Percentiles rank a stretch among this genome's conserved stretches.
phyloP scores from a whole-genome alignment of 2,888 invertebrate species.

The Lithophane ornitopus region DNA sequence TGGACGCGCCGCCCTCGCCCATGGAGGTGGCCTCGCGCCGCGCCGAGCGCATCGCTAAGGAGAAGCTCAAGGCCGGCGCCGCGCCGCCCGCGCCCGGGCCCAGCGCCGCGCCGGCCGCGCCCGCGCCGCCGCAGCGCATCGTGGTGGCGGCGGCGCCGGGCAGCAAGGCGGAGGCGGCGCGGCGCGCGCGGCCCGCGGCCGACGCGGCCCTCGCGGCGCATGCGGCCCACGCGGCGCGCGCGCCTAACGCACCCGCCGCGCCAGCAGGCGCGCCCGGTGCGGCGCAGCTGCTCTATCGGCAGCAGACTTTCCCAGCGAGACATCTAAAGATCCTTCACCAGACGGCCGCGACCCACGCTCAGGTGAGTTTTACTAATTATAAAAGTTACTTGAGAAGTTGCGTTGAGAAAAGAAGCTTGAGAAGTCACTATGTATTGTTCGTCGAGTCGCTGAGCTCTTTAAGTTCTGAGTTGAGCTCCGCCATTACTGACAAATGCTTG shows the following conservation, averaged over 20 bases:
- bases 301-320: conserved; percentile 88
- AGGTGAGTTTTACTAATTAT: conserved; percentile 59
- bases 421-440: too few species aligned
- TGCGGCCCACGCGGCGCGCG: conserved; percentile 13
- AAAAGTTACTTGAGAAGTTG: background rate
- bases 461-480: too few species aligned
- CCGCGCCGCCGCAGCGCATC: conserved; percentile 69
- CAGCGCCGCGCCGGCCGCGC: conserved; percentile 74
- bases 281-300: conserved; percentile 91
- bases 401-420: background rate
- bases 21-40: conserved; percentile 95
- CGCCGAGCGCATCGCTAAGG: conserved; percentile 96
- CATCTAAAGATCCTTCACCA: conserved; percentile 88
- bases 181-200: conserved; percentile 63
- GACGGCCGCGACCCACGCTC: conserved; percentile 76
- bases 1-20: conserved; percentile 96
- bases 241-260: conserved; percentile 65
- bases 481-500: too few species aligned
- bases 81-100: conserved; percentile 65
- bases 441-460: too few species aligned
- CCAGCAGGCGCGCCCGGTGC: conserved; percentile 84
- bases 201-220: conserved; percentile 71
- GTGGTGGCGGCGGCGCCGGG: conserved; percentile 73
- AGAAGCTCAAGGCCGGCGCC: conserved; percentile 91
- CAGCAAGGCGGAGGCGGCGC: conserved; percentile 67